Conservation (phyloP, 2,888 invertebrate species). For the Dendrolimus houi region DNA sequence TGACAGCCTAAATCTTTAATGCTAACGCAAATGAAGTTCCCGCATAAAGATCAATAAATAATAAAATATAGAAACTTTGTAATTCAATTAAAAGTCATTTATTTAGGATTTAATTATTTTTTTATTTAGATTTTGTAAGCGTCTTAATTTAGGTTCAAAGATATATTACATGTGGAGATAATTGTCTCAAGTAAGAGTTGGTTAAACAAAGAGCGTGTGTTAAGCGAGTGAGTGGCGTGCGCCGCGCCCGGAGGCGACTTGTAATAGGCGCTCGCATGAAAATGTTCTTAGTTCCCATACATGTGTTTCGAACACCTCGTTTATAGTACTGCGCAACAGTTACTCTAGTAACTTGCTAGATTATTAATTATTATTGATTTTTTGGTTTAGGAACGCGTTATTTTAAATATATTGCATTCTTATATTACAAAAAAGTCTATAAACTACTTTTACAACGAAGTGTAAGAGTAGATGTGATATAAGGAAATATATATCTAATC, state of each 20-base stretch:
- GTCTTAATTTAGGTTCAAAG: slow-evolving; percentile 22
- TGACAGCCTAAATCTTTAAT: no score
- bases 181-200: slow-evolving; percentile 53
- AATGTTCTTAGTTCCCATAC: slow-evolving; percentile 26
- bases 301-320: slow-evolving; percentile 11
- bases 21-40: no score
- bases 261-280: slow-evolving; percentile 48
- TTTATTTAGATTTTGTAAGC: no score
- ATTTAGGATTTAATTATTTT: no score
- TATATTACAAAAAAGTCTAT: no score
- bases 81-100: no score
- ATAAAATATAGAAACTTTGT: no score
- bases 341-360: slow-evolving; percentile 6
- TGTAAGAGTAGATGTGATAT: no score
- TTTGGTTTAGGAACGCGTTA: background rate
- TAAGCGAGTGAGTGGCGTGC: slow-evolving; percentile 48
- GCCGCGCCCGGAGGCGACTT: slow-evolving; percentile 37
- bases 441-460: no score
- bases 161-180: slow-evolving; percentile 56
- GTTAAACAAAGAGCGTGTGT: slow-evolving; percentile 59
- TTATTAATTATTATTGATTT: background rate
- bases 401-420: no score
- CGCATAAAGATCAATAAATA: no score
- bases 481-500: no score
- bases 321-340: background rate